Evolutionary conservation across 2,113 vertebrate genomes (phyloP), one percentile per base, ranked within the genome.

Genomic region (Cheilinus undulatus): DNA sequence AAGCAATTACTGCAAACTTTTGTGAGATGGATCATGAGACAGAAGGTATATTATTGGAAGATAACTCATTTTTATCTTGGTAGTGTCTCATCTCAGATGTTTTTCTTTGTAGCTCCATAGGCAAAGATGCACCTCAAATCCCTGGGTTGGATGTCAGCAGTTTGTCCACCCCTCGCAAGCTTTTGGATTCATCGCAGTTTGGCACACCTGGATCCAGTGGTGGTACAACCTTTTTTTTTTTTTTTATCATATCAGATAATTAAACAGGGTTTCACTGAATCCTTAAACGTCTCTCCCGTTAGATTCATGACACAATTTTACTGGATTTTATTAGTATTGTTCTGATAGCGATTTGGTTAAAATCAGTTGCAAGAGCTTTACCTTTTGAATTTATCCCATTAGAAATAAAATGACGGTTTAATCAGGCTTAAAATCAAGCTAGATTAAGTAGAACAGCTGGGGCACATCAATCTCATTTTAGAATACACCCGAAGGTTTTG

Each of bases 101-200:
- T 68, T 49, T 0, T 50, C 6, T 23, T 2, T 60, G 0, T 76
- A 98, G 97, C 24, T 94, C 95, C 0, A 79, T 92, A 13, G 75
- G 81, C 74, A 99, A 97, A 88, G 98, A 99, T 5, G 26, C 87
- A 0, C 94, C 96, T 76, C 90, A 95, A 0, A 86, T 93, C 40
- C 94, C 96, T 52, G 82, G 91, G 63, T 90, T 97, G 82, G 98
- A 99, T 20, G 93, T 96, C n/a, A 93, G 96, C 48, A 95, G 94
- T 71, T 85, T 99, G 74, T 95, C 97, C 15, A 97, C 96, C 1
- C 96, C 97, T 59, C 94, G 96, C 24, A 99, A 97, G 79, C 95
- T 97, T 76, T 85, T 97, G 0, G 97, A 99, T 60, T 80, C 93
- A 0, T 93, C 96, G 30, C 97, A 98, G 79, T 99, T 95, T 83